A percentile compares a stretch with the other conserved stretches of the same genome.
Evolutionary conservation across 1,140 invertebrate species (phyloP).

Genomic region (Druon quercuslanigerum): DNA sequence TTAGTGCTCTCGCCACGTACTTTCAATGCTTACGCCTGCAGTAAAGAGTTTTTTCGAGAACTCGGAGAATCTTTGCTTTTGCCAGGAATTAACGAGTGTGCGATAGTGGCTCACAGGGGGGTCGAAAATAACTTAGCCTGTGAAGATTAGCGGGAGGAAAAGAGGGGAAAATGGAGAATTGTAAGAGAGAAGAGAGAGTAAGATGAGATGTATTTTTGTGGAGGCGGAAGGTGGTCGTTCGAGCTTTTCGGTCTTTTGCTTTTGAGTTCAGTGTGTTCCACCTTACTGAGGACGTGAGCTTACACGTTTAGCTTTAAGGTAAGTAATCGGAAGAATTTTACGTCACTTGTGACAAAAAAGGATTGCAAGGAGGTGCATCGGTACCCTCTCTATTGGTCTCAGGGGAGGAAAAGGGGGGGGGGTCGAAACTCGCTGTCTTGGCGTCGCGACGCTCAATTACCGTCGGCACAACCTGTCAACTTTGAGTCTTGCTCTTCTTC

Average conservation of each 20-base stretch:
- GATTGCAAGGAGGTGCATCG: conserved; percentile 50
- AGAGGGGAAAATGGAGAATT: conserved; percentile 43
- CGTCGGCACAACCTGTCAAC: conserved; percentile 8
- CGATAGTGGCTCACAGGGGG: conserved; percentile 26
- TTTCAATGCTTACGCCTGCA: too few relatives aligned
- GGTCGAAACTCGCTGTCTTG: background rate
- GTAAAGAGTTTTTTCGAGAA: too few relatives aligned
- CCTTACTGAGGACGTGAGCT: conserved; percentile 50
- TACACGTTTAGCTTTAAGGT: conserved; percentile 54
- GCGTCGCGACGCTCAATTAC: conserved; percentile 27
- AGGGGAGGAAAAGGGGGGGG: conserved; percentile 39
- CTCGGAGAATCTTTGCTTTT: background rate
- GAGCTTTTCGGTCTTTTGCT: conserved; percentile 42
- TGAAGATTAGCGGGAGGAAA: conserved; percentile 37
- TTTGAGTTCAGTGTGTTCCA: conserved; percentile 51
- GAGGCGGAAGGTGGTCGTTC: conserved; percentile 21
- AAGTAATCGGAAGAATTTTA: conserved; percentile 55
- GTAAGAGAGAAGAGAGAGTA: conserved; percentile 15
- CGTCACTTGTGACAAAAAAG: conserved; percentile 35
- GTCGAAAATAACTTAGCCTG: conserved; percentile 58
- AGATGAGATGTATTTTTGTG: conserved; percentile 21
- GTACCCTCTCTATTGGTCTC: conserved; percentile 44
- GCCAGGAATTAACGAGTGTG: conserved; percentile 16
- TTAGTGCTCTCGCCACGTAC: too few relatives aligned
- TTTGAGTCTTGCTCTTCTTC: conserved; percentile 3